Evolutionary conservation across 2,797 vertebrate genomes (phyloP).

Genomic region (Eulemur coronatus): DNA sequence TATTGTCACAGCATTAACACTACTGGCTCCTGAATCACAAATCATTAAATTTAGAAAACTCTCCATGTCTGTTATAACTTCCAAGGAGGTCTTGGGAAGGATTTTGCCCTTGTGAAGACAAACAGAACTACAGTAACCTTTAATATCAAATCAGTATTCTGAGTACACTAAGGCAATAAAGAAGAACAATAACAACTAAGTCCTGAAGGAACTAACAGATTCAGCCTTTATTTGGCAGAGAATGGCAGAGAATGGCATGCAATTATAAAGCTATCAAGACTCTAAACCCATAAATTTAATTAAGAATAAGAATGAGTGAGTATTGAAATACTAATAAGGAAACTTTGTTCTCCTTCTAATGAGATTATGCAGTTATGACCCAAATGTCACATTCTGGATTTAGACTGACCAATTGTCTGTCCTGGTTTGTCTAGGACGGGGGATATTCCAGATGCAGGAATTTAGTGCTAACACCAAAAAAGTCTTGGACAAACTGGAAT

Average conservation of each 20-base stretch:
- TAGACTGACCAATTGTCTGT: not conserved
- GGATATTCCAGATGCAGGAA: not conserved
- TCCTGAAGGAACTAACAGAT: conserved; percentile 79
- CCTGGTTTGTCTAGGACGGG: not conserved
- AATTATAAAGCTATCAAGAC: conserved; percentile 82
- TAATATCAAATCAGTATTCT: conserved; percentile 80
- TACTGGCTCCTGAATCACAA: conserved; percentile 23
- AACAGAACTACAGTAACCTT: conserved; percentile 79
- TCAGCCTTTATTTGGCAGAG: conserved; percentile 78
- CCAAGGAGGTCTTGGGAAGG: not conserved
- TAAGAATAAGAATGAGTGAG: conserved; percentile 74
- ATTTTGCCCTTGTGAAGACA: conserved; percentile 67
- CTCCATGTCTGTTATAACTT: not conserved
- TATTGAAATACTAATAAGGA: conserved; percentile 70
- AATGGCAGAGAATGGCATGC: conserved; percentile 75
- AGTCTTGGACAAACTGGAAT: not conserved
- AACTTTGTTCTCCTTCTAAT: conserved; percentile 65
- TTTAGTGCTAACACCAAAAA: not conserved
- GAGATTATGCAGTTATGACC: not conserved
- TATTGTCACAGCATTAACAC: not conserved
- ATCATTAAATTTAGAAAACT: not conserved
- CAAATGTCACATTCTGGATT: conserved; percentile 17
- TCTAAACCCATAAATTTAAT: conserved; percentile 82
- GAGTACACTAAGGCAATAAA: conserved; percentile 80
- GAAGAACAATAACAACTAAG: conserved; percentile 76